Evolutionary conservation across 2,888 invertebrate species (phyloP).

Genomic region (Alcis repandata): DNA sequence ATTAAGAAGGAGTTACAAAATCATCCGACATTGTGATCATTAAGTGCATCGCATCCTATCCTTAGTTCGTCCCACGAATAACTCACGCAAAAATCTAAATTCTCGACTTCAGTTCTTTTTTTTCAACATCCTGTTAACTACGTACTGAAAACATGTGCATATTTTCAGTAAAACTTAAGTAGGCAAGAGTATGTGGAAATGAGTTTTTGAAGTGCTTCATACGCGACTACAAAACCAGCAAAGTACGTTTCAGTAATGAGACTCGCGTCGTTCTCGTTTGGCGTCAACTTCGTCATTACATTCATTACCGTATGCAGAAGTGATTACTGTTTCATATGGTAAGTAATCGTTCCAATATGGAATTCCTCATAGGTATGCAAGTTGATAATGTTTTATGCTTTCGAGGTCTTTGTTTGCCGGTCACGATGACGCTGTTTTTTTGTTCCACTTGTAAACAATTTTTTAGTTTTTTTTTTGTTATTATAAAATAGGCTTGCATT

Average conservation of each 20-base stretch:
- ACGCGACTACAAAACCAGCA: conserved; percentile 4
- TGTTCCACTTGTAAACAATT: too few species aligned
- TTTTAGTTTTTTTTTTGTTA: too few species aligned
- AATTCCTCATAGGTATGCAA: not conserved
- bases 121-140: too few species aligned
- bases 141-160: not conserved
- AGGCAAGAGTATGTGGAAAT: not conserved
- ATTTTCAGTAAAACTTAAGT: too few species aligned
- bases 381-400: not conserved
- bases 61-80: too few species aligned
- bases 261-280: conserved; percentile 14
- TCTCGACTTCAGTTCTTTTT: too few species aligned
- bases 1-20: too few species aligned
- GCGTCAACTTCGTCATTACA: conserved; percentile 27
- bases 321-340: conserved; percentile 40
- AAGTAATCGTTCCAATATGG: conserved; percentile 29
- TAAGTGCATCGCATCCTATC: too few species aligned
- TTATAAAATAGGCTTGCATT: too few species aligned
- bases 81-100: too few species aligned
- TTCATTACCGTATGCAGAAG: conserved; percentile 38
- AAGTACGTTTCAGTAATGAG: conserved; percentile 39
- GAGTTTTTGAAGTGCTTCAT: not conserved
- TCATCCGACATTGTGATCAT: too few species aligned
- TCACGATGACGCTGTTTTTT: not conserved
- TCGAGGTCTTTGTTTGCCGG: not conserved